A percentile compares a stretch with the other conserved stretches of the same genome.
These are phyloP conservation scores for Empis livida DNA, from an alignment of 2,888 invertebrate genomes.

Conservation along the genomic window DNA sequence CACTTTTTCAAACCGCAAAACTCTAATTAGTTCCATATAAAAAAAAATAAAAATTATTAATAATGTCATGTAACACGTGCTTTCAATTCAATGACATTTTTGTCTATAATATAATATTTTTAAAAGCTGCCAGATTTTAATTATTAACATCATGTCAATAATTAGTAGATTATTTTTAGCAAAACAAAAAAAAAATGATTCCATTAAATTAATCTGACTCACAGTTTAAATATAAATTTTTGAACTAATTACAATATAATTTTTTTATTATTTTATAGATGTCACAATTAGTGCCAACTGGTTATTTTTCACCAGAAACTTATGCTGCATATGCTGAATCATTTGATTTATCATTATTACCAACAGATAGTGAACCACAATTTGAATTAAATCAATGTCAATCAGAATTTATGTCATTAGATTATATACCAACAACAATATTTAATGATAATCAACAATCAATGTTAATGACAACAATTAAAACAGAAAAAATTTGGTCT, in stretches of 20 bases:
- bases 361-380: conserved; percentile 37
- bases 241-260: background rate
- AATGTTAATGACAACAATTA: conserved; percentile 22
- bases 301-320: conserved; percentile 19
- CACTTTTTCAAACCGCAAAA: no score
- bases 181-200: no score
- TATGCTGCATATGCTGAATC: conserved; percentile 42
- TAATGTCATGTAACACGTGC: no score
- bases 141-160: no score
- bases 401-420: conserved; percentile 24
- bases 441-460: conserved; percentile 15
- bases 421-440: conserved; percentile 23
- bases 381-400: conserved; percentile 35
- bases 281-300: conserved; percentile 7
- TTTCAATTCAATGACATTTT: no score
- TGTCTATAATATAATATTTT: no score
- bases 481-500: conserved; percentile 31
- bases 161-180: no score
- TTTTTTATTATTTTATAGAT: conserved; percentile 2
- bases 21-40: no score
- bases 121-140: no score
- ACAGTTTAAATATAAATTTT: no score
- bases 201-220: no score
- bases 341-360: conserved; percentile 61
- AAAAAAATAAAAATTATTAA: no score